These are phyloP conservation scores for Melitaea athalia DNA, from an alignment of 2,888 invertebrate species.

Conservation along the genomic window DNA sequence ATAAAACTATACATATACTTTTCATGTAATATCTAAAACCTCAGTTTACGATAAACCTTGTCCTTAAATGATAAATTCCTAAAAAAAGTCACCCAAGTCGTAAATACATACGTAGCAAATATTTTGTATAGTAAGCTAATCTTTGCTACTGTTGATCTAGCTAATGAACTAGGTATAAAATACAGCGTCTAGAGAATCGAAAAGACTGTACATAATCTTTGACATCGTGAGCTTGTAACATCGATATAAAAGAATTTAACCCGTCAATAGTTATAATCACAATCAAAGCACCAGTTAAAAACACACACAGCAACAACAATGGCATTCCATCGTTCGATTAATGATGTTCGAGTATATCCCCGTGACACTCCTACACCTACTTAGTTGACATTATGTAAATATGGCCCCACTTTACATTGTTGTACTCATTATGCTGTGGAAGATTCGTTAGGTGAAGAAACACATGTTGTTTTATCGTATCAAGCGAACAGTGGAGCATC, in stretches of 20 bases:
- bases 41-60: too few relatives aligned
- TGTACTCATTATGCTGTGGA: slow-evolving; percentile 77
- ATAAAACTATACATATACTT: too few relatives aligned
- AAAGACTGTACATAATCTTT: background rate
- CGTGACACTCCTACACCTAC: slow-evolving; percentile 78
- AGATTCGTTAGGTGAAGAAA: slow-evolving; percentile 83
- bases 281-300: slow-evolving; percentile 61
- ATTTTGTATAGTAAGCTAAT: too few relatives aligned
- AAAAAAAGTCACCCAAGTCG: too few relatives aligned
- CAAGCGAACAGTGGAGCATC: slow-evolving; percentile 46
- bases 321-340: slow-evolving; percentile 79
- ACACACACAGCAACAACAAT: slow-evolving; percentile 70
- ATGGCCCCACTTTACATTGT: slow-evolving; percentile 79
- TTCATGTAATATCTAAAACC: too few relatives aligned
- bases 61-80: too few relatives aligned
- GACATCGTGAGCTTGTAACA: slow-evolving; percentile 1
- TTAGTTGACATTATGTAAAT: slow-evolving; percentile 82
- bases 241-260: slow-evolving; percentile 31
- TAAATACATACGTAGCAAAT: too few relatives aligned
- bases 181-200: background rate
- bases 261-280: slow-evolving; percentile 55
- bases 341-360: slow-evolving; percentile 63
- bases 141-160: too few relatives aligned
- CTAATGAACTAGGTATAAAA: too few relatives aligned
- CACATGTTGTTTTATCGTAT: slow-evolving; percentile 80